Percentiles rank a stretch among this genome's conserved stretches.
Conservation (phyloP, 2,797 vertebrate genomes). For the Falco berigora region DNA sequence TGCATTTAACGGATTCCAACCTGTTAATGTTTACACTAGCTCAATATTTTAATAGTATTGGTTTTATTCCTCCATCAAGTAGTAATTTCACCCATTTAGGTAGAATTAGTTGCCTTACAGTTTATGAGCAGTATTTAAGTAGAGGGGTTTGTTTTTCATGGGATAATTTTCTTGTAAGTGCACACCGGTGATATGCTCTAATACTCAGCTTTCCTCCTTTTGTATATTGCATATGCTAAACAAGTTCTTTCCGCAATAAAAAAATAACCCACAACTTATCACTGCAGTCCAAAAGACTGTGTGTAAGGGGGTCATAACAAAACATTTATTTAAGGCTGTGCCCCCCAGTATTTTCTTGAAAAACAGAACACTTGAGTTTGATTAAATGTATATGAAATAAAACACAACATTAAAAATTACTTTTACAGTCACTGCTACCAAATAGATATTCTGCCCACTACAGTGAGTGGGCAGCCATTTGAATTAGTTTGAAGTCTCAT, state of each 20-base stretch:
- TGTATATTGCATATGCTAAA: slow-evolving; percentile 31
- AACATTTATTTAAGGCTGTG: neutral
- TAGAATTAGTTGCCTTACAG: slow-evolving; percentile 21
- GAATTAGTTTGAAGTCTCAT: neutral
- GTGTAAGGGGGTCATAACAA: neutral
- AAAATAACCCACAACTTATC: neutral
- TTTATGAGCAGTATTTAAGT: slow-evolving; percentile 38
- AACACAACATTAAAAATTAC: neutral
- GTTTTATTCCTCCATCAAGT: slow-evolving; percentile 36
- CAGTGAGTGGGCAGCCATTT: neutral
- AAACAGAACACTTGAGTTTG: neutral
- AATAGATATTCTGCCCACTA: neutral
- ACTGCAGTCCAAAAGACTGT: neutral
- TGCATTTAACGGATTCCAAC: neutral
- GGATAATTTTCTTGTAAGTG: slow-evolving; percentile 42
- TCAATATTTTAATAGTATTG: slow-evolving; percentile 12
- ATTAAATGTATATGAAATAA: neutral
- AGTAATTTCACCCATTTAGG: slow-evolving; percentile 23
- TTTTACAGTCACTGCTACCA: neutral
- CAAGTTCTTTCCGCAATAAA: slow-evolving; percentile 21
- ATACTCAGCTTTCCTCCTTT: neutral
- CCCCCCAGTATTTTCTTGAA: neutral
- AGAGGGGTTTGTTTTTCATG: slow-evolving; percentile 27
- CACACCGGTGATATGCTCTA: neutral
- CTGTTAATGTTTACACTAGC: neutral